phyloP scores from a whole-genome alignment of 2,797 vertebrate species.

The Crenichthys baileyi region DNA sequence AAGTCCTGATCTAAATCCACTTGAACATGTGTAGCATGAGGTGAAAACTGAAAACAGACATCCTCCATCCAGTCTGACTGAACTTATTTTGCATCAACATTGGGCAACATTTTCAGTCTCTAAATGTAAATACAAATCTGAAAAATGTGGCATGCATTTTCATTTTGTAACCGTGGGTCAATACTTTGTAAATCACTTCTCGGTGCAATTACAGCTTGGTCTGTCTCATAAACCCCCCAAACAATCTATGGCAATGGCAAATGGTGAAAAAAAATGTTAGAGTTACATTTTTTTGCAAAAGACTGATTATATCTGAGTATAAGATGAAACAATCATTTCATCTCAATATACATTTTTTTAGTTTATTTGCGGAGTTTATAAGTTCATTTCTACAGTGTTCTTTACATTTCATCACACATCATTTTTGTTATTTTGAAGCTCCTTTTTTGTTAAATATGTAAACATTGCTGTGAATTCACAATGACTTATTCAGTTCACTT shows the following conservation, averaged over 20 bases:
- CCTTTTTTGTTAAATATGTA: constrained; percentile 13
- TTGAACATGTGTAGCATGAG: background rate
- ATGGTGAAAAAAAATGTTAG: too few species aligned
- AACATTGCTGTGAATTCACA: constrained; percentile 29
- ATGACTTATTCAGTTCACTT: constrained; percentile 55
- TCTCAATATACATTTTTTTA: background rate
- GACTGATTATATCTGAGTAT: too few species aligned
- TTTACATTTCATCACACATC: constrained; percentile 28
- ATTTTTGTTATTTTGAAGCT: constrained; percentile 14
- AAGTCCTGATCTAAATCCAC: background rate
- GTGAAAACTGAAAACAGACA: too few species aligned
- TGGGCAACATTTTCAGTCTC: background rate
- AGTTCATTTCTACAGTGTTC: constrained; percentile 6
- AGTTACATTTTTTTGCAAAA: too few species aligned
- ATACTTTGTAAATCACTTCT: background rate
- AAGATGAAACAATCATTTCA: background rate
- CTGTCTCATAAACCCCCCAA: too few species aligned
- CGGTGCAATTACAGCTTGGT: too few species aligned
- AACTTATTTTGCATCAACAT: background rate
- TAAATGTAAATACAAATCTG: background rate
- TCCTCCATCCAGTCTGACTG: too few species aligned
- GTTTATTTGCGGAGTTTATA: constrained; percentile 22
- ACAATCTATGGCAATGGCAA: too few species aligned
- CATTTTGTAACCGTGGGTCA: background rate
- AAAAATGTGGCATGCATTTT: background rate